phyloP scores from a whole-genome alignment of 2,797 vertebrate species.

The Bradypus variegatus region DNA sequence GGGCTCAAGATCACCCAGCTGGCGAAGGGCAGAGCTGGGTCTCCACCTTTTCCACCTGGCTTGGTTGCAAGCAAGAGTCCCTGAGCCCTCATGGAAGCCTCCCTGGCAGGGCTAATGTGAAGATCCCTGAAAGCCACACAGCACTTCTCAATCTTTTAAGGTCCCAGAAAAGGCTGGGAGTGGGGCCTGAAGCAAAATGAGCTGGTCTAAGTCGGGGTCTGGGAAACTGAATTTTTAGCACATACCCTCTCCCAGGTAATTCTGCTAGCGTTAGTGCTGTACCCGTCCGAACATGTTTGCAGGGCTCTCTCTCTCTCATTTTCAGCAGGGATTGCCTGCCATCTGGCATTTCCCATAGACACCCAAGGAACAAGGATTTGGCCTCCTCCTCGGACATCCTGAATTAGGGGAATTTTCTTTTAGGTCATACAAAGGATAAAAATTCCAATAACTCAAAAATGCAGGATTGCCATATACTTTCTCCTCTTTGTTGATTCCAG shows the following conservation, averaged over 20 bases:
- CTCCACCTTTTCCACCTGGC: background rate
- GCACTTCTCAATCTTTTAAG: background rate
- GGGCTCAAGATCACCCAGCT: background rate
- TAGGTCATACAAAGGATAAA: background rate
- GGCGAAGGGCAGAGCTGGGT: too few species aligned
- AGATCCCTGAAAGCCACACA: background rate
- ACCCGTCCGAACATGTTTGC: fast-evolving
- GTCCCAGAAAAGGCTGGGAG: background rate
- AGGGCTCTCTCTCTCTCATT: background rate
- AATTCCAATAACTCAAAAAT: background rate
- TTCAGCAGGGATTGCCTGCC: background rate
- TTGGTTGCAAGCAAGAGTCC: background rate
- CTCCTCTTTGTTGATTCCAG: background rate
- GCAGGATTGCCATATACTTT: background rate
- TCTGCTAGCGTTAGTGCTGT: background rate
- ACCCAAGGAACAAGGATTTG: background rate
- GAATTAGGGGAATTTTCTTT: background rate
- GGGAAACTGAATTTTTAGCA: background rate
- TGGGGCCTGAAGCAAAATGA: background rate
- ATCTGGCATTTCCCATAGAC: background rate
- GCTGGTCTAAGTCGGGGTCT: background rate
- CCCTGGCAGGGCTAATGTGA: background rate
- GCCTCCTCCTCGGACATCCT: background rate
- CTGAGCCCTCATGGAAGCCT: background rate
- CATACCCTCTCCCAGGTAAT: background rate